Base-by-base conservation (phyloP, 2,113 vertebrate species). In the Marmota flaviventris region DNA sequence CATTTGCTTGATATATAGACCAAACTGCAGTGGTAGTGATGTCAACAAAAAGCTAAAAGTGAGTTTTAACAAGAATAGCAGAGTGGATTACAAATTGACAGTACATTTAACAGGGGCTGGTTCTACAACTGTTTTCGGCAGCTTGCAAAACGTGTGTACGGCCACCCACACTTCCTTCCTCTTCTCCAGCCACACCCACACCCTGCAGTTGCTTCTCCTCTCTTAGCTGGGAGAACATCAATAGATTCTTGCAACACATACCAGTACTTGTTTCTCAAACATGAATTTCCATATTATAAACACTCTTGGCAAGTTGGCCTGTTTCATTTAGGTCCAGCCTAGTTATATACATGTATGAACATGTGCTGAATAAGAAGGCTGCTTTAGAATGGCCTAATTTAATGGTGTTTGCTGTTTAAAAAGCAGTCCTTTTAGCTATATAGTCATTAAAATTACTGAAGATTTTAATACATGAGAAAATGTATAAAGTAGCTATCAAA, bases 111-210 rank as follows among this genome's bases (percentile, higher is more conserved):
- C 82, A 69, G 93, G 89, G 92, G 79, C 95, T 93, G 56, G n/a
- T 53, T 96, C 93, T 92, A 81, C 93, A 63, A 76, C 95, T 97
- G 95, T 95, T 92, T 87, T 58, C 58, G 82, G 95, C 95, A 95
- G 97, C 92, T 97, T 97, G 95, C 87, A 63, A 34, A 94, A 89
- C 48, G 51, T 79, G 94, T 94, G 83, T 37, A 16, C 72, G 87
- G 92, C 94, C 94, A 22, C 97, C 97, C 97, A 93, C 97, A 75
- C 97, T 97, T 97, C 97, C 98, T 96, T 97, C 97, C 94, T 96
- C 91, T 92, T 73, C 94, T 89, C n/a, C 53, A 85, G 94, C 97
- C 97, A 93, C 97, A 37, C 96, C 95, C 87, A 17, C 84, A 13
- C 8, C 45, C 93, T 16, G 42, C 53, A 8, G 61, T 78, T 18